phyloP scores from a whole-genome alignment of 1,140 invertebrate genomes.

The Diuraphis noxia region DNA sequence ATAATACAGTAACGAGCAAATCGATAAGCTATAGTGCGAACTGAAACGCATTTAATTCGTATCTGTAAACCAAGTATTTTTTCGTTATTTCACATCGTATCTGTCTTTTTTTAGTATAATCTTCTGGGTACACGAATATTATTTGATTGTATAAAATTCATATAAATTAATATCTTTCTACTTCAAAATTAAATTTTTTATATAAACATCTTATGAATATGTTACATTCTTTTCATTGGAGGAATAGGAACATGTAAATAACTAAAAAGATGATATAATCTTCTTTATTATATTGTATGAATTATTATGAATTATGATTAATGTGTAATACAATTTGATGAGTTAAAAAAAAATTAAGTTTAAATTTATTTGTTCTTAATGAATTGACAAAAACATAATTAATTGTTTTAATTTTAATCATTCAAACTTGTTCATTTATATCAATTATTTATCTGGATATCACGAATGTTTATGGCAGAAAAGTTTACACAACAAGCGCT shows the following conservation, averaged over 20 bases:
- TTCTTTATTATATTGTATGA: neutral
- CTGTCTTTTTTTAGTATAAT: neutral
- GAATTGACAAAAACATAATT: conserved; percentile 6
- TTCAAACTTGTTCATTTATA: neutral
- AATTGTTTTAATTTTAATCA: neutral
- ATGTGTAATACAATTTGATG: neutral
- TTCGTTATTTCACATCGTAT: neutral
- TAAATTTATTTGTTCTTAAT: neutral
- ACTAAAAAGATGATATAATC: neutral
- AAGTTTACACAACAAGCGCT: neutral
- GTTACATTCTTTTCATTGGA: neutral
- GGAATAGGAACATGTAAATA: neutral
- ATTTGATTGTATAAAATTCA: neutral
- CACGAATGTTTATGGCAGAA: neutral
- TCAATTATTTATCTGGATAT: neutral
- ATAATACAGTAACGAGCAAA: neutral
- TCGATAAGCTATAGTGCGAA: neutral
- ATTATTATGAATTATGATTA: neutral
- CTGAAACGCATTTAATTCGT: neutral
- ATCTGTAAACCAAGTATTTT: neutral
- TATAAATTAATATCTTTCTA: neutral
- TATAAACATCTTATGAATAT: neutral
- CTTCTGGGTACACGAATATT: neutral
- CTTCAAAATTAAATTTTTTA: neutral
- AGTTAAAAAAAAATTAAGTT: neutral